Evolutionary conservation across 1,140 invertebrate genomes (phyloP).

Genomic region (Rhyacophila brunnea): DNA sequence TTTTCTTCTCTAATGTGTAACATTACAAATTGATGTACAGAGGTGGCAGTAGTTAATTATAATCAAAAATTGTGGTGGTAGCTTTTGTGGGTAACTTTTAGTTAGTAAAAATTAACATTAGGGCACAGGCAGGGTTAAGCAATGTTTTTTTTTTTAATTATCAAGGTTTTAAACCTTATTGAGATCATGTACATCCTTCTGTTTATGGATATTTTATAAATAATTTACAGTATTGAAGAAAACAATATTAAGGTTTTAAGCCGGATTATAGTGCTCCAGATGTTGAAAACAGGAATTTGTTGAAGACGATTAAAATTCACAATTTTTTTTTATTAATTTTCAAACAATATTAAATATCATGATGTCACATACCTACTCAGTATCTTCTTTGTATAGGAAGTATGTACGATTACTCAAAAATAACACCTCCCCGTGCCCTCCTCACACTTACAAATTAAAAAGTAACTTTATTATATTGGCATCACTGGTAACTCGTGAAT

Average conservation of each 20-base stretch:
- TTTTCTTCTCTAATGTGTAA: conserved; percentile 23
- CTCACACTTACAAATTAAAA: conserved; percentile 23
- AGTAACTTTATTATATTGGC: conserved; percentile 33
- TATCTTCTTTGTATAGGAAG: neutral
- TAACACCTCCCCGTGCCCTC: neutral
- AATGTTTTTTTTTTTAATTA: too few species aligned
- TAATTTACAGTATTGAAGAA: too few species aligned
- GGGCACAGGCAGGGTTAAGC: neutral
- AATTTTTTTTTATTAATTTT: too few species aligned
- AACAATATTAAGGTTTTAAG: too few species aligned
- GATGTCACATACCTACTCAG: too few species aligned
- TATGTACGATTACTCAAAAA: neutral
- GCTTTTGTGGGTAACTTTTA: conserved; percentile 32
- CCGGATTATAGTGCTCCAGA: too few species aligned
- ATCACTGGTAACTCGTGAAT: conserved; percentile 36
- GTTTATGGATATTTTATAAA: too few species aligned
- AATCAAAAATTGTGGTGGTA: conserved; percentile 25
- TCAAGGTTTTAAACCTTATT: too few species aligned
- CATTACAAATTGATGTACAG: conserved; percentile 24
- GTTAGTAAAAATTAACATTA: conserved; percentile 29
- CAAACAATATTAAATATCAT: too few species aligned
- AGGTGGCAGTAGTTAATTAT: conserved; percentile 6
- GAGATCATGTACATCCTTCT: too few species aligned
- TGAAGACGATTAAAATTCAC: too few species aligned
- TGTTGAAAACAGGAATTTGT: too few species aligned